Base-by-base conservation (phyloP, 2,888 invertebrate species). In the Lobophora halterata region DNA sequence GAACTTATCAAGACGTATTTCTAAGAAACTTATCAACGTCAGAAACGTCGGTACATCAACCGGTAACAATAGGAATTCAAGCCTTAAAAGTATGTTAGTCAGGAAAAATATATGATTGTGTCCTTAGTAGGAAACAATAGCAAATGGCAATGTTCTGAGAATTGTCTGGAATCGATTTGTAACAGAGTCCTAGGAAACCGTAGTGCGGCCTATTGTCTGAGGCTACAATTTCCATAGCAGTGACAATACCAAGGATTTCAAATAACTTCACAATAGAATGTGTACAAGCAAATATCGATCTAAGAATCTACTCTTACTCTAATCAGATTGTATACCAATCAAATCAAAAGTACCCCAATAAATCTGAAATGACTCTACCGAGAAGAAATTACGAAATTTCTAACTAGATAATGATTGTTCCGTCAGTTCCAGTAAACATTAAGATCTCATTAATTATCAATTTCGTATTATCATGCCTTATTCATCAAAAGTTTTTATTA, bases 91-190 rank as follows among this genome's bases (percentile, higher is more conserved):
- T 52, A 52, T 45, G 37, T 61, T 59, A 48, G n/a, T n/a, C n/a
- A n/a, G n/a, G n/a, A n/a, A 59, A 70, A 71, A 73, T 72, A 68
- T 61, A 52, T 64, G 64, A 78, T 80, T 79, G 77, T 79, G 65
- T 73, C 62, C 61, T 65, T 69, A 58, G 58, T 60, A 62, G 60
- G 14, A 28, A 26, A 4, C 5, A 5, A 3, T 20, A 20, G 13
- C 32, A 31, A 21, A 6, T 14, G 5, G 28, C 8, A 72, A 72
- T n/a, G n/a, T n/a, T n/a, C n/a, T n/a, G n/a, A n/a, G n/a, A n/a
- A n/a, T n/a, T n/a, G n/a, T n/a, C 60, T 64, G 78, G 71, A 79
- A 61, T 55, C 64, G 65, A 65, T 71, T 73, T 71, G 69, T 66
- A 61, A 61, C 61, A 59, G 39, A 52, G 46, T 69, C 74, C 65